A percentile compares a stretch with the other conserved stretches of the same genome.
phyloP scores from a whole-genome alignment of 1,140 invertebrate genomes.

The Steinernema feltiae region DNA sequence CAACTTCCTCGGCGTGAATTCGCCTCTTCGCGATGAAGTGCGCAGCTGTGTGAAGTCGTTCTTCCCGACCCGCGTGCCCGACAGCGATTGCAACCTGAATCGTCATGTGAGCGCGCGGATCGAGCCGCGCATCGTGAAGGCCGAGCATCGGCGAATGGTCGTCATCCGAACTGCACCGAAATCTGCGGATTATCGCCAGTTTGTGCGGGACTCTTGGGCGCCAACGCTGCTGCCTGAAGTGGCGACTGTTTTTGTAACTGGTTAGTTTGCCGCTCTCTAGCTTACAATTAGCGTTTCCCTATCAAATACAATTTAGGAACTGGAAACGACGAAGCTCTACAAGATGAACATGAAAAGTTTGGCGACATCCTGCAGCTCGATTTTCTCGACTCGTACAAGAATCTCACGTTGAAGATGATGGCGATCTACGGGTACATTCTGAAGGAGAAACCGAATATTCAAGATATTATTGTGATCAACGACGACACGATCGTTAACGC shows the following conservation, averaged over 20 bases:
- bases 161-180: constrained; percentile 47
- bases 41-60: constrained; percentile 44
- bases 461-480: constrained; percentile 57
- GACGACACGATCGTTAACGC: constrained; percentile 58
- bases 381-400: constrained; percentile 54
- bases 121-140: background rate
- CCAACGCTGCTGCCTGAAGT: constrained; percentile 28
- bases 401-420: constrained; percentile 57
- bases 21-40: constrained; percentile 40
- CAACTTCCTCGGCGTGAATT: constrained; percentile 44
- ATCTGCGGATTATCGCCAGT: constrained; percentile 45
- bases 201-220: constrained; percentile 52
- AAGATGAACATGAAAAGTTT: constrained; percentile 27
- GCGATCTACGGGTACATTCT: constrained; percentile 46
- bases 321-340: constrained; percentile 26
- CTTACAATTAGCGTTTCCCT: too few species aligned
- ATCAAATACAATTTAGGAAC: background rate
- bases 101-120: background rate
- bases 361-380: constrained; percentile 54
- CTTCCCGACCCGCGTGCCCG: constrained; percentile 25
- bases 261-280: too few species aligned
- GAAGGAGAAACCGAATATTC: constrained; percentile 29
- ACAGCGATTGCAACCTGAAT: background rate
- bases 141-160: constrained; percentile 30
- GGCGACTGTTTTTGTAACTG: constrained; percentile 49